Percentiles rank a stretch among this genome's conserved stretches.
Conservation (phyloP, 1,140 invertebrate species). For the Aphaenogaster ashmeadi region DNA sequence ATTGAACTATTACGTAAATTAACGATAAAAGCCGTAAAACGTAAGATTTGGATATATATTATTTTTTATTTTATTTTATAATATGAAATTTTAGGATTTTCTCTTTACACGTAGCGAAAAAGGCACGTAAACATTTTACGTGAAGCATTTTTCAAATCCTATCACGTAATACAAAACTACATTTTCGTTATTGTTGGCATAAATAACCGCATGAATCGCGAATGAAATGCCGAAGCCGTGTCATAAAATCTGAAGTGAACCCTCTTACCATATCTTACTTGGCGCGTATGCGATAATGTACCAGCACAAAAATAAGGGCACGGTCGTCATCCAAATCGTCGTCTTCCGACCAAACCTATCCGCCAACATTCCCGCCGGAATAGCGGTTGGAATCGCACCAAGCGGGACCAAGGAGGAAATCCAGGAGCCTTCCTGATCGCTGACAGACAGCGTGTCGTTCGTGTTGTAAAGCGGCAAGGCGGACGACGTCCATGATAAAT, state of each 20-base stretch:
- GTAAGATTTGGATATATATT: neutral
- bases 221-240: neutral
- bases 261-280: slow-evolving; percentile 62
- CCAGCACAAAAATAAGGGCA: slow-evolving; percentile 89
- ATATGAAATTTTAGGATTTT: neutral
- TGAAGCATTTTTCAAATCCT: neutral
- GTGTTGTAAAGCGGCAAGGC: slow-evolving; percentile 85
- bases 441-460: slow-evolving; percentile 57
- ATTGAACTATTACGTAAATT: neutral
- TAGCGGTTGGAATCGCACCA: slow-evolving; percentile 87
- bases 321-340: slow-evolving; percentile 87
- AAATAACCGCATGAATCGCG: neutral
- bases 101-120: neutral
- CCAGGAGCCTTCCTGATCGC: slow-evolving; percentile 86
- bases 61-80: neutral
- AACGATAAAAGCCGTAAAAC: neutral
- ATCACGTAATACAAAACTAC: neutral
- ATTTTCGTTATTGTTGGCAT: neutral
- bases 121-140: neutral
- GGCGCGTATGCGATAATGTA: slow-evolving; percentile 87
- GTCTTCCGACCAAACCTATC: slow-evolving; percentile 90
- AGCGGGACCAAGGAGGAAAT: slow-evolving; percentile 87
- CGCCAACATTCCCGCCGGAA: slow-evolving; percentile 88
- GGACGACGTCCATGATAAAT: slow-evolving; percentile 88
- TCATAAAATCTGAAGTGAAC: neutral